Evolutionary conservation across 2,797 vertebrate genomes (phyloP).

Genomic region (Helostoma temminkii): DNA sequence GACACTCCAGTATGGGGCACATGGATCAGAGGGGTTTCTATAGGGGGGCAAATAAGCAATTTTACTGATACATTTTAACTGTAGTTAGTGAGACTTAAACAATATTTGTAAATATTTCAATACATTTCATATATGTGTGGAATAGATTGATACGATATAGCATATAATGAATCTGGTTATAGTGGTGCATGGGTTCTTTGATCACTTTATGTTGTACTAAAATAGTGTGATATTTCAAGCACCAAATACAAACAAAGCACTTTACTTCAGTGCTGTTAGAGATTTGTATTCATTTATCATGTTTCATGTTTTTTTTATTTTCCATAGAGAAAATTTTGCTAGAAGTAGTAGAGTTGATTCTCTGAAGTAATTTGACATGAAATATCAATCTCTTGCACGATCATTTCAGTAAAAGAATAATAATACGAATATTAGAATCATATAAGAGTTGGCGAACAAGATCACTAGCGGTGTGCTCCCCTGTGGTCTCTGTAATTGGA

Average conservation of each 20-base stretch:
- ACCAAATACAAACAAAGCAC: not conserved
- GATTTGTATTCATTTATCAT: not conserved
- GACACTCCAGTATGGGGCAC: conserved; percentile 14
- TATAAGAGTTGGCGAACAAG: conserved; percentile 29
- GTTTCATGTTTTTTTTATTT: not conserved
- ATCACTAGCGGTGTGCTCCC: conserved; percentile 29
- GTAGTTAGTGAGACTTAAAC: not conserved
- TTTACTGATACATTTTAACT: not conserved
- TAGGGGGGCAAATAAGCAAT: not conserved
- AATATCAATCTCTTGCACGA: not conserved
- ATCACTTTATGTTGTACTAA: not conserved
- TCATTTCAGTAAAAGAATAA: not conserved
- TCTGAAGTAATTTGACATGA: not conserved
- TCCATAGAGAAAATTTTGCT: conserved; percentile 4
- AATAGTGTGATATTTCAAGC: not conserved
- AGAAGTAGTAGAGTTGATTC: not conserved
- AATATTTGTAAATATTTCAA: not conserved
- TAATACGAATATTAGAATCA: too few species aligned
- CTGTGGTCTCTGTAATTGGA: conserved; percentile 74
- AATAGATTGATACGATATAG: not conserved
- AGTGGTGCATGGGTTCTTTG: too few species aligned
- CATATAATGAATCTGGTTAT: not conserved
- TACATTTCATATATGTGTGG: not conserved
- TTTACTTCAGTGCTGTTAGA: not conserved
- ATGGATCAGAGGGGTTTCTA: conserved; percentile 18